Conservation (phyloP, 2,888 invertebrate genomes). For the Cryptus viduatorius region DNA sequence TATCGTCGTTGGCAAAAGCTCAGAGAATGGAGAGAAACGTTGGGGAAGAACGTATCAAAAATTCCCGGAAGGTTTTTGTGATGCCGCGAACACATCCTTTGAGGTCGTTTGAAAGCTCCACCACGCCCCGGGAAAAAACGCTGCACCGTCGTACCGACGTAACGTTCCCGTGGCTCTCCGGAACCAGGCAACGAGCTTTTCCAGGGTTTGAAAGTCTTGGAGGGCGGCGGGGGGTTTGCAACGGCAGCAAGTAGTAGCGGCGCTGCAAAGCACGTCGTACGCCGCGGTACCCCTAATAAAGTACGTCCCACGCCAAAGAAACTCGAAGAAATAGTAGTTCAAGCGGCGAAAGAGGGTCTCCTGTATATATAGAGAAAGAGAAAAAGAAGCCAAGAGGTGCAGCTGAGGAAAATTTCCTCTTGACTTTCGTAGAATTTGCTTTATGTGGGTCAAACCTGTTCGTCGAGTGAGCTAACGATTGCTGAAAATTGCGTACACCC, state of each 20-base stretch:
- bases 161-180: not conserved
- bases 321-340: slow-evolving; percentile 40
- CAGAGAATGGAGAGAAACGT: not conserved
- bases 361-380: not conserved
- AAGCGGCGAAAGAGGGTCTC: slow-evolving; percentile 22
- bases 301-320: slow-evolving; percentile 40
- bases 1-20: not conserved
- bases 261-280: slow-evolving; percentile 39
- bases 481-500: slow-evolving; percentile 1
- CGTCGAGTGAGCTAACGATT: slow-evolving; percentile 24
- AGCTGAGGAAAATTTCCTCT: slow-evolving; percentile 43
- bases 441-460: slow-evolving; percentile 44
- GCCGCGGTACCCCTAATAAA: slow-evolving; percentile 1
- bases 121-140: slow-evolving; percentile 34
- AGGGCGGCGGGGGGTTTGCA: slow-evolving; percentile 12
- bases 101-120: slow-evolving; percentile 52
- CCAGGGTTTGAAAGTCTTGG: slow-evolving; percentile 37
- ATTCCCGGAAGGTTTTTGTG: slow-evolving; percentile 16
- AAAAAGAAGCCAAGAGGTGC: not conserved
- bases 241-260: slow-evolving; percentile 11
- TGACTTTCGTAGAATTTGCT: slow-evolving; percentile 22
- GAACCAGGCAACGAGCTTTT: slow-evolving; percentile 48
- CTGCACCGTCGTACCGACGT: slow-evolving; percentile 28
- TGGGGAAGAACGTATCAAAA: slow-evolving; percentile 11
- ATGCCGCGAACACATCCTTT: slow-evolving; percentile 40